Percentiles rank a stretch among this genome's conserved stretches.
phyloP scores from a whole-genome alignment of 2,797 vertebrate genomes.

The Gorsachius magnificus region DNA sequence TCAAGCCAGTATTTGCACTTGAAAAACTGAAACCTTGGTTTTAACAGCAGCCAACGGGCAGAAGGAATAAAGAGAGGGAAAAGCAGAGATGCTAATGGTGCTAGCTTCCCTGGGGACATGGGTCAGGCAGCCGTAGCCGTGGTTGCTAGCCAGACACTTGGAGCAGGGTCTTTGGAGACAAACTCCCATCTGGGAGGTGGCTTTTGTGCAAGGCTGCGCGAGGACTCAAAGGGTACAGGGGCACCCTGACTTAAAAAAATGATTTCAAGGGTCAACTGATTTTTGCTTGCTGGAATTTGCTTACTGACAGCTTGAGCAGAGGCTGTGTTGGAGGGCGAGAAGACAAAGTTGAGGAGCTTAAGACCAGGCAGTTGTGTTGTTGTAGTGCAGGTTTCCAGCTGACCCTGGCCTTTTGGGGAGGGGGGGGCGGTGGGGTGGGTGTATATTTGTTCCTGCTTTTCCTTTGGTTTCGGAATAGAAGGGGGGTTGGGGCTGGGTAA shows the following conservation, averaged over 20 bases:
- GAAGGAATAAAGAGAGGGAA: neutral
- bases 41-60: neutral
- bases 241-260: neutral
- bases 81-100: neutral
- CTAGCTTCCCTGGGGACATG: neutral
- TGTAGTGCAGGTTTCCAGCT: neutral
- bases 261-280: neutral
- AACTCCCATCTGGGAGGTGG: neutral
- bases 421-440: no score
- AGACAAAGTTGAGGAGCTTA: neutral
- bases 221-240: neutral
- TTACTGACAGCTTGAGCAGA: neutral
- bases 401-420: neutral
- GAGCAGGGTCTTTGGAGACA: neutral
- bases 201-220: neutral
- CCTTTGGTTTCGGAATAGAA: neutral
- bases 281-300: neutral
- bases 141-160: neutral
- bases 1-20: neutral
- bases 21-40: neutral
- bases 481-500: neutral
- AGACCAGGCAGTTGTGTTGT: neutral
- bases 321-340: neutral
- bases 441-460: neutral
- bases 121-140: neutral